phyloP scores from a whole-genome alignment of 2,888 invertebrate species.

The Protula sp. region DNA sequence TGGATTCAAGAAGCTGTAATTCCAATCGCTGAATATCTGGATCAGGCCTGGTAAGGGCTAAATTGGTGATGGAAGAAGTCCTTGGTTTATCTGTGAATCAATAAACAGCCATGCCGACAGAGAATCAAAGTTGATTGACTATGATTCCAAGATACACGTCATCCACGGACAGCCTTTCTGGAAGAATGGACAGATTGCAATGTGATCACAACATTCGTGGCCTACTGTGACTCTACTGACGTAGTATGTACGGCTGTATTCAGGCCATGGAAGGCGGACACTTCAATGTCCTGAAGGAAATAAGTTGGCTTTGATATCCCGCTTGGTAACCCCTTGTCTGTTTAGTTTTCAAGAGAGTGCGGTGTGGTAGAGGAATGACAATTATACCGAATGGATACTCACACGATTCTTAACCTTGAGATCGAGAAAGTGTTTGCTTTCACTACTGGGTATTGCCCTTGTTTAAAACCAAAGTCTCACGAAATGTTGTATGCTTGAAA shows the following conservation, averaged over 20 bases:
- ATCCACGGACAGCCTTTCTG: neutral
- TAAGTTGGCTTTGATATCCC: neutral
- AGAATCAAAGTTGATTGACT: too few relatives aligned
- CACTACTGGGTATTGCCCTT: neutral
- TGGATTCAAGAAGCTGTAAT: too few relatives aligned
- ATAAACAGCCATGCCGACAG: too few relatives aligned
- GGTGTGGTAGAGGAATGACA: neutral
- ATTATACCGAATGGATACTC: neutral
- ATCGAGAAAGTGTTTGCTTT: neutral
- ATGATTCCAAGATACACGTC: neutral
- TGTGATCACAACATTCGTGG: neutral
- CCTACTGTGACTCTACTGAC: neutral
- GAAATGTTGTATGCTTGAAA: too few relatives aligned
- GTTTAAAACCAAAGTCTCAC: too few relatives aligned
- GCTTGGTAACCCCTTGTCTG: neutral
- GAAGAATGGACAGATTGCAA: neutral
- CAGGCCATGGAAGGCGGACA: neutral
- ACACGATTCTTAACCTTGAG: neutral
- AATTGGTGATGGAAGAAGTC: too few relatives aligned
- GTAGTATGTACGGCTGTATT: neutral
- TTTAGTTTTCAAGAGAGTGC: neutral
- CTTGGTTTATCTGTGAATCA: too few relatives aligned
- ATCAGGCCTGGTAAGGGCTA: too few relatives aligned
- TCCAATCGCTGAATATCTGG: too few relatives aligned
- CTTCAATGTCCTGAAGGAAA: neutral